Base-by-base conservation (phyloP, 2,797 vertebrate species). In the Siniperca undulata region DNA sequence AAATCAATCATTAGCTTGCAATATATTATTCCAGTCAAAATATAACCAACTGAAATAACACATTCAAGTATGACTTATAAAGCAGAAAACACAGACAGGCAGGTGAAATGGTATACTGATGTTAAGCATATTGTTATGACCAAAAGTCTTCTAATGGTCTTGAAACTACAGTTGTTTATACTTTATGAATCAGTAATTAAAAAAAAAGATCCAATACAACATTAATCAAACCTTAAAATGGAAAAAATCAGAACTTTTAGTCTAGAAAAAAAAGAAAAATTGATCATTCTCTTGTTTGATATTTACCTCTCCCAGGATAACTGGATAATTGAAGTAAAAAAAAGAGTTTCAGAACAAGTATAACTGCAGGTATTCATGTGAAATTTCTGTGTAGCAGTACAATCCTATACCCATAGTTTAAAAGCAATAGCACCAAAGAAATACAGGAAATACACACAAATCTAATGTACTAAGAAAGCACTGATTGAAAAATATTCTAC, bases 381-480 rank as follows among this genome's bases (percentile, higher is more conserved):
- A 55, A 46, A 62, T 74, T 14, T 68, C 0, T 70, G 16, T 66
- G 55, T 60, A 38, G 48, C 48, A 52, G 20, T 71, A 68, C 71
- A 74, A n/a, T 78, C 74, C 8, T 70, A 48, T 74, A 52, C 60
- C 48, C 13, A 74, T 14, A 61, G 14, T 62, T 61, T 55, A 62
- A 81, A 83, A 70, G 48, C 44, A 70, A 71, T 78, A 87, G 75
- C 86, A 86, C 86, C 80, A 86, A 85, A 88, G 53, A 86, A 84
- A 84, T 68, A 85, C 40, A 74, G 64, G 38, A 82, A 70, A 82
- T 46, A 78, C 52, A 75, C 55, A 86, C n/a, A 36, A 40, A 68
- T 52, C 68, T 58, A 70, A 72, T 68, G 83, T 79, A 27, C 64
- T 84, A 65, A 78, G 34, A 88, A 83, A 86, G 46, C 52, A 89